Conservation (phyloP, 2,797 vertebrate genomes). For the Alcedo quadribrachys region DNA sequence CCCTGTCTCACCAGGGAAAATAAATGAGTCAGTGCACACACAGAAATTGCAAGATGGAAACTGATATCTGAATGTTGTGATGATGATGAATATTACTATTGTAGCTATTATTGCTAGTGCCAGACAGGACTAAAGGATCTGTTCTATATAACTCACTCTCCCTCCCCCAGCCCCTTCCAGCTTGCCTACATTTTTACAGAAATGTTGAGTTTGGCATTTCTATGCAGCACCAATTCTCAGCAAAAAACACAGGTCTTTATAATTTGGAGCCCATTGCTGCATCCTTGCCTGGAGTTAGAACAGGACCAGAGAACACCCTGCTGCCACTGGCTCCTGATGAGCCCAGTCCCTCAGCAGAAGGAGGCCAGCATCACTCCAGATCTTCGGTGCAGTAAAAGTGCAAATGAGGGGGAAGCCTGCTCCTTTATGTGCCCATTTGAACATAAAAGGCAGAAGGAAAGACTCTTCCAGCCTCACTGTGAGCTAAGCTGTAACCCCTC, state of each 20-base stretch:
- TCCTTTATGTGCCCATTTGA: not conserved
- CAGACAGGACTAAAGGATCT: conserved; percentile 34
- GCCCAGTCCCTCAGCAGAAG: not conserved
- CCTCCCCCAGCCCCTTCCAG: not conserved
- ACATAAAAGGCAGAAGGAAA: not conserved
- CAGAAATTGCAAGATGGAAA: conserved; percentile 51
- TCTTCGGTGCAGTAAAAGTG: not conserved
- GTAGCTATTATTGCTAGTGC: conserved; percentile 16
- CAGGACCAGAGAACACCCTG: not conserved
- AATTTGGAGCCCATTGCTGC: not conserved
- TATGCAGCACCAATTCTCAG: not conserved
- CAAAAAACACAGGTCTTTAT: not conserved
- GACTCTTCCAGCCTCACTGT: not conserved
- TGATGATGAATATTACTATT: conserved; percentile 65
- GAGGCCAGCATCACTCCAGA: not conserved
- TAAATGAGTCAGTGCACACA: conserved; percentile 42
- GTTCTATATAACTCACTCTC: not conserved
- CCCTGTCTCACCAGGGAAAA: conserved; percentile 21
- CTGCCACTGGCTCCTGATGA: accelerated
- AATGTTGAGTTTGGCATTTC: not conserved
- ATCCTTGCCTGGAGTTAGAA: not conserved
- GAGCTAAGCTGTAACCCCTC: not conserved
- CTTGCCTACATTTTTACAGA: not conserved
- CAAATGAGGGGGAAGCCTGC: not conserved
- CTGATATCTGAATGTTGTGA: conserved; percentile 39